Evolutionary conservation across 2,113 vertebrate species (phyloP), one percentile per base, ranked within the genome.

Genomic region (Hippocampus guttulatus): DNA sequence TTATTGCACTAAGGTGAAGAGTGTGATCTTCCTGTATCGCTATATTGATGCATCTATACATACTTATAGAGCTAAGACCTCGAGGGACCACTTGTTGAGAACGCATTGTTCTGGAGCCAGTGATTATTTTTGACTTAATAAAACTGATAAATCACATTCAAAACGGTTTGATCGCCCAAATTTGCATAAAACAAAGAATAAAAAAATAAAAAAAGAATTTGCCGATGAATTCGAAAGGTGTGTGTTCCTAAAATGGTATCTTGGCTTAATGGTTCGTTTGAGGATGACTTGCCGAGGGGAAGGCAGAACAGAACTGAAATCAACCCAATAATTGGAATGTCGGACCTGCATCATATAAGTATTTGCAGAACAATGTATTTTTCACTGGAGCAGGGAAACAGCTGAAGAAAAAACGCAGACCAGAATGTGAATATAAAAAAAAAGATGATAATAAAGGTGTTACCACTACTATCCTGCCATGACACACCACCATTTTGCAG

Each of bases 261-360:
- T 81, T 55, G 83, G 60, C 74, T 68, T 72, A 70, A 77, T 75
- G 77, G 77, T 80, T 78, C 77, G 73, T 78, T 79, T 84, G 84
- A 88, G 88, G 88, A 87, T 89, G 80, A 80, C 68, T 78, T 89
- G 91, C 91, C 91, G 89, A 82, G 82, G 86, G 75, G 81, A 85
- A 84, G 88, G 90, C 88, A 80, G 75, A 73, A 78, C 51, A 5
- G 89, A 87, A 74, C 81, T 81, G 75, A 88, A 78, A 79, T 89
- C 76, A 76, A 83, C 81, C 73, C 68, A 75, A n/a, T n/a, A 69
- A 33, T 68, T 51, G 72, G 80, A 25, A 62, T 71, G 47, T 71
- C 65, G 70, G 69, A 74, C 68, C 74, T 75, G 76, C 75, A 73
- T 79, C 73, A 70, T 25, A 23, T 58, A 70, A 70, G 75, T 76